Evolutionary conservation across 2,797 vertebrate genomes (phyloP).

Genomic region (Vespertilio murinus): DNA sequence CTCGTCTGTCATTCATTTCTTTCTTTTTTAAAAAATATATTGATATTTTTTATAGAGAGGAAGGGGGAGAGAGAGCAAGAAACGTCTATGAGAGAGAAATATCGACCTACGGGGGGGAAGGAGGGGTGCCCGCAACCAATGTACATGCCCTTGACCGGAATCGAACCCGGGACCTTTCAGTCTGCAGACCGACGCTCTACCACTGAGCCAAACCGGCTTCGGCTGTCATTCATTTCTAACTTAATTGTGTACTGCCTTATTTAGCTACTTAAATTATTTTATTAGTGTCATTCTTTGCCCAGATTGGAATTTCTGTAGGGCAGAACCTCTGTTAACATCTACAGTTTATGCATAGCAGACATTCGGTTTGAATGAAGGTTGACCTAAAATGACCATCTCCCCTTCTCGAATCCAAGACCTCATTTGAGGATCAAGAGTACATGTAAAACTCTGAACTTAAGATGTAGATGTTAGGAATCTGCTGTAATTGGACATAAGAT

Average conservation of each 20-base stretch:
- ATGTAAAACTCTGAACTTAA: not conserved
- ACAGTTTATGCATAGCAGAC: not conserved
- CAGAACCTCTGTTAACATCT: not conserved
- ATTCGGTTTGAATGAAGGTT: conserved; percentile 7
- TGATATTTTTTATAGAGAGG: too few relatives aligned
- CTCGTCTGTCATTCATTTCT: not conserved
- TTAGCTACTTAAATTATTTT: not conserved
- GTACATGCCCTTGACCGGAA: too few relatives aligned
- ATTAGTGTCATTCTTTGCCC: not conserved
- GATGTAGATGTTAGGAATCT: not conserved
- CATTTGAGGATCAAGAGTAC: not conserved
- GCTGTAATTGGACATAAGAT: not conserved
- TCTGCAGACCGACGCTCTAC: too few relatives aligned
- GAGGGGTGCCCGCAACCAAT: too few relatives aligned
- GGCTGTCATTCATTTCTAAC: not conserved
- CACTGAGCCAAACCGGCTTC: too few relatives aligned
- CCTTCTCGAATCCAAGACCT: not conserved
- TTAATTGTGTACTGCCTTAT: not conserved
- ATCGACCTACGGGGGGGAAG: too few relatives aligned
- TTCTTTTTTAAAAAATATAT: too few relatives aligned
- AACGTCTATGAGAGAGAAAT: too few relatives aligned
- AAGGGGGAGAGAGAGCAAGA: too few relatives aligned
- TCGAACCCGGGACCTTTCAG: too few relatives aligned
- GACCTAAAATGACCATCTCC: not conserved
- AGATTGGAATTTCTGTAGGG: not conserved